Base-by-base conservation (phyloP, 2,888 invertebrate genomes). In the Deladenus siricidicola region DNA sequence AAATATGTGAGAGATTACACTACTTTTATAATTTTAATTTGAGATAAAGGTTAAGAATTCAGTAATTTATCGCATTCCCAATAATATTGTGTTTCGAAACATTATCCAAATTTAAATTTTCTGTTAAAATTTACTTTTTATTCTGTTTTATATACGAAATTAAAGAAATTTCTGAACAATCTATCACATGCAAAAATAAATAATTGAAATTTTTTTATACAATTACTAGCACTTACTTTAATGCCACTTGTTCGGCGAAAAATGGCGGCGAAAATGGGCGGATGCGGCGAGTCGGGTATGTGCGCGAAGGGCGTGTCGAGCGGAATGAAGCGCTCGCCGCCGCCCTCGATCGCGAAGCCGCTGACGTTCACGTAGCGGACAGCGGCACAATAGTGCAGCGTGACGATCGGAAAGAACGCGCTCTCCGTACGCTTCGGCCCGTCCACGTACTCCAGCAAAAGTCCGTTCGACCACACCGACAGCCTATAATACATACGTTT, bases 191-290 rank as follows among this genome's bases (percentile, higher is more conserved):
- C n/a, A n/a, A n/a, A n/a, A n/a, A n/a, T n/a, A n/a, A n/a, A n/a
- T n/a, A n/a, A n/a, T n/a, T n/a, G n/a, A n/a, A n/a, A n/a, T n/a
- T n/a, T n/a, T n/a, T n/a, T n/a, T n/a, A n/a, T n/a, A n/a, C n/a
- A n/a, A 45, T 45, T 45, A 45, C 6, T 45, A 24, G 23, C 47
- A 45, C 10, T 45, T 23, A 75, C 93, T 82, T 94, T 94, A 73
- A 96, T 93, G 56, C 96, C 96, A 53, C 89, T 88, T 50, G 93
- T 94, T 69, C 96, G 85, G 52, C 96, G 85, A 72, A 98, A 83
- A 65, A 98, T 94, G 73, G 93, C 93, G 45, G 94, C 93, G 81
- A 98, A 91, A 65, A 98, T 85, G 29, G 96, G 93, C 60, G 94
- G 94, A 80, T 98, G 94, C 68, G 88, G 86, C 58, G 89, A 87